Percentiles rank a stretch among this genome's conserved stretches.
These are phyloP conservation scores for Solea solea DNA, from an alignment of 2,113 vertebrate genomes.

Conservation along the genomic window DNA sequence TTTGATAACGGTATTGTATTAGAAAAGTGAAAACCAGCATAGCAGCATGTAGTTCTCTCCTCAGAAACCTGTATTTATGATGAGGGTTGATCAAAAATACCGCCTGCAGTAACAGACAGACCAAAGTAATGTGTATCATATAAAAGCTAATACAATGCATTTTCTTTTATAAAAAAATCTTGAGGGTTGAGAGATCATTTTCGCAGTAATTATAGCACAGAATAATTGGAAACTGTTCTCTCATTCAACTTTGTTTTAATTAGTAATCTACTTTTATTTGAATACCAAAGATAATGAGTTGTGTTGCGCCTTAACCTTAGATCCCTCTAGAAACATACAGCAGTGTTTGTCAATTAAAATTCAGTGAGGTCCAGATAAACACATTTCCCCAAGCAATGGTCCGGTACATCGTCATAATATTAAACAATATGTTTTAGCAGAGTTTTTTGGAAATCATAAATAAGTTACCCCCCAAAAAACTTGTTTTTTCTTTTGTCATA, in stretches of 20 bases:
- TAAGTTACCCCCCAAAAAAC: no score
- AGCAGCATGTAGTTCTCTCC: background rate
- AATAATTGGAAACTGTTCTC: slow-evolving; percentile 58
- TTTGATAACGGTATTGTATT: no score
- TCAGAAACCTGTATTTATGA: background rate
- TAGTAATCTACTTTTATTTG: slow-evolving; percentile 57
- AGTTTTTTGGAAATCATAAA: no score
- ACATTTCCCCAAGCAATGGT: no score
- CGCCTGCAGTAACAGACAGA: background rate
- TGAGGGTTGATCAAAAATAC: slow-evolving; percentile 1
- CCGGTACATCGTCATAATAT: no score
- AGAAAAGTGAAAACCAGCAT: no score
- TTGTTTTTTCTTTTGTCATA: no score
- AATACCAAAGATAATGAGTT: slow-evolving; percentile 57
- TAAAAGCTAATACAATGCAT: slow-evolving; percentile 25
- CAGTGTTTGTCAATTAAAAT: no score
- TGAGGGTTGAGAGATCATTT: slow-evolving; percentile 29
- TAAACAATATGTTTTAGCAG: no score
- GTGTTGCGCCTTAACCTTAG: slow-evolving; percentile 41
- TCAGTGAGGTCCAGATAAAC: no score
- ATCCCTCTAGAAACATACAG: slow-evolving; percentile 48
- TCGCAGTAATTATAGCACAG: slow-evolving; percentile 50
- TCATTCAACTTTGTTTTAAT: slow-evolving; percentile 59
- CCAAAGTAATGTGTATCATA: slow-evolving; percentile 11
- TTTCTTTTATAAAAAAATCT: slow-evolving; percentile 15